Evolutionary conservation across 2,113 vertebrate genomes (phyloP).

Genomic region (Haemorhous mexicanus): DNA sequence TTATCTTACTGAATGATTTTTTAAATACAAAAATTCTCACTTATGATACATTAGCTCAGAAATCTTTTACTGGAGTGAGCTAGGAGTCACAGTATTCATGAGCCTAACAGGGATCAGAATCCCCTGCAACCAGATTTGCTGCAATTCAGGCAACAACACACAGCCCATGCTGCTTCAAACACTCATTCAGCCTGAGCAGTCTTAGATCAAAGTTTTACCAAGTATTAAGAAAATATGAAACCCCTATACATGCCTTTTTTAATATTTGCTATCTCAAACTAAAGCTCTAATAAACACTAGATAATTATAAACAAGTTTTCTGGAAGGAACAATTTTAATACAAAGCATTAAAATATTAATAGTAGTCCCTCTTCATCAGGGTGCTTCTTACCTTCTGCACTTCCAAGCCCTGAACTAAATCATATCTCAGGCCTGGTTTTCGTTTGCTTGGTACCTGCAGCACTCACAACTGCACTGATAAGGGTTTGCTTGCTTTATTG

Average conservation of each 20-base stretch:
- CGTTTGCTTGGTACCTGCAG: neutral
- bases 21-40: neutral
- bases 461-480: neutral
- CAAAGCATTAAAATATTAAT: neutral
- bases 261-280: neutral
- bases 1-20: neutral
- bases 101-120: neutral
- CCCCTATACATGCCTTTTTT: neutral
- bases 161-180: neutral
- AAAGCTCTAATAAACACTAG: neutral
- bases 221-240: neutral
- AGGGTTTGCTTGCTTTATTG: neutral
- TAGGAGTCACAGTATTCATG: neutral
- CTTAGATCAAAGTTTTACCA: neutral
- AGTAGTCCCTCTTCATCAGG: neutral
- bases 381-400: neutral
- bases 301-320: neutral
- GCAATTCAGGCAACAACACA: neutral
- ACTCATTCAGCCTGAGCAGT: neutral
- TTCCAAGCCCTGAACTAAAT: neutral
- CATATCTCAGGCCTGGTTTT: rapidly evolving
- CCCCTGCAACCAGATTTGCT: neutral
- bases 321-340: neutral
- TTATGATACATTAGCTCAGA: neutral
- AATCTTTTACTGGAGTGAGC: neutral